These are phyloP conservation scores for Drosophila falleni DNA, from an alignment of 2,888 invertebrate species.

Conservation along the genomic window DNA sequence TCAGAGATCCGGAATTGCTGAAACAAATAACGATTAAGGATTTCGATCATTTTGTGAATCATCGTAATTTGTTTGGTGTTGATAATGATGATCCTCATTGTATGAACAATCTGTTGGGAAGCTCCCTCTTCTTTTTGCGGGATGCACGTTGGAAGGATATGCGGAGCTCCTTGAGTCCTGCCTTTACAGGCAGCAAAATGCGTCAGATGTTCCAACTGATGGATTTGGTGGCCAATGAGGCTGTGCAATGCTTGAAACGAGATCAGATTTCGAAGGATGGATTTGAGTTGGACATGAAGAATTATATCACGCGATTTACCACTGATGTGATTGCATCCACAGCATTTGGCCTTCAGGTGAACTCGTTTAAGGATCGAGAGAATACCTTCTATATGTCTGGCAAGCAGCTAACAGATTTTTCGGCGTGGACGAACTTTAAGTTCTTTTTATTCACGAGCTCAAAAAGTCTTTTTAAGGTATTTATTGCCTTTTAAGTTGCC, in stretches of 20 bases:
- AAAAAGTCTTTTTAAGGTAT: slow-evolving; percentile 66
- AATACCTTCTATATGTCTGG: slow-evolving; percentile 87
- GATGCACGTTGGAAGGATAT: slow-evolving; percentile 85
- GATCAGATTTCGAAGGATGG: slow-evolving; percentile 38
- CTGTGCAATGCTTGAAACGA: slow-evolving; percentile 63
- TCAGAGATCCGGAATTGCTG: slow-evolving; percentile 87
- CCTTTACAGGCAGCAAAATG: slow-evolving; percentile 86
- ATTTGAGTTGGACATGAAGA: slow-evolving; percentile 84
- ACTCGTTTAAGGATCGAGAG: slow-evolving; percentile 86
- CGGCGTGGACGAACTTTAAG: slow-evolving; percentile 64
- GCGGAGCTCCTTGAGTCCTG: slow-evolving; percentile 85
- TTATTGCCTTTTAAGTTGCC: not conserved
- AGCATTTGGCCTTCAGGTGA: slow-evolving; percentile 86
- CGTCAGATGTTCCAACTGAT: slow-evolving; percentile 85
- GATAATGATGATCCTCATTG: slow-evolving; percentile 69
- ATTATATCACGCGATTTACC: slow-evolving; percentile 81
- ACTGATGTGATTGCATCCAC: slow-evolving; percentile 86
- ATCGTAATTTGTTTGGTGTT: slow-evolving; percentile 85
- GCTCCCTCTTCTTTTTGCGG: slow-evolving; percentile 85
- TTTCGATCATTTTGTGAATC: slow-evolving; percentile 87
- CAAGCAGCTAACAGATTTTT: slow-evolving; percentile 85
- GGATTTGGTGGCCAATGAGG: slow-evolving; percentile 80
- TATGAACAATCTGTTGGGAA: slow-evolving; percentile 85
- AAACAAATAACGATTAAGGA: slow-evolving; percentile 87
- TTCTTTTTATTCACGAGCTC: slow-evolving; percentile 62